phyloP scores from a whole-genome alignment of 2,888 invertebrate genomes.

The Mimumesa dahlbomi region DNA sequence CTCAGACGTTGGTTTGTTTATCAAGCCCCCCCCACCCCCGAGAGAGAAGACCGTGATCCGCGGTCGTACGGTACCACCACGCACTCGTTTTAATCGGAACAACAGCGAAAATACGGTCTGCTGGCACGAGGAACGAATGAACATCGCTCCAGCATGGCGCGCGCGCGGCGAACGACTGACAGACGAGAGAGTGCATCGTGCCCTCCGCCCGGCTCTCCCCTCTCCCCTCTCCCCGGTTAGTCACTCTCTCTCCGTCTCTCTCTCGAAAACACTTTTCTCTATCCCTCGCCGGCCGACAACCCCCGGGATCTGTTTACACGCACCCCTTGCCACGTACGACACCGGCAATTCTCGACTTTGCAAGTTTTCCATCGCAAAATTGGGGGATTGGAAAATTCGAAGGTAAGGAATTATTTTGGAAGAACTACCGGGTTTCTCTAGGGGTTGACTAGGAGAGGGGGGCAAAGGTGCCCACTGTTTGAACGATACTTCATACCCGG shows the following conservation, averaged over 20 bases:
- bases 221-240: slow-evolving; percentile 26
- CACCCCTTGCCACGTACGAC: slow-evolving; percentile 22
- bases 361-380: neutral
- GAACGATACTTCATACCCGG: too few relatives aligned
- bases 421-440: too few relatives aligned
- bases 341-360: slow-evolving; percentile 16
- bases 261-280: slow-evolving; percentile 26
- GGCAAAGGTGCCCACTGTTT: too few relatives aligned
- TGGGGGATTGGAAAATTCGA: too few relatives aligned
- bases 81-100: slow-evolving; percentile 6
- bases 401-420: too few relatives aligned
- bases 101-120: slow-evolving; percentile 1
- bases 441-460: too few relatives aligned
- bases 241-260: slow-evolving; percentile 38
- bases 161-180: slow-evolving; percentile 76
- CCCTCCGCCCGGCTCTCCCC: slow-evolving; percentile 52
- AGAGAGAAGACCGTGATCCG: neutral
- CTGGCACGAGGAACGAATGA: neutral
- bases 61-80: slow-evolving; percentile 8
- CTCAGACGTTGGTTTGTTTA: too few relatives aligned
- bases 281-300: too few relatives aligned
- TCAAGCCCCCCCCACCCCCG: slow-evolving; percentile 29
- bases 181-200: slow-evolving; percentile 57
- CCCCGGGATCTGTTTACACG: slow-evolving; percentile 43
- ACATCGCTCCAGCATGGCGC: slow-evolving; percentile 56